Conservation (phyloP, 2,797 vertebrate genomes). For the Sus cebifrons region DNA sequence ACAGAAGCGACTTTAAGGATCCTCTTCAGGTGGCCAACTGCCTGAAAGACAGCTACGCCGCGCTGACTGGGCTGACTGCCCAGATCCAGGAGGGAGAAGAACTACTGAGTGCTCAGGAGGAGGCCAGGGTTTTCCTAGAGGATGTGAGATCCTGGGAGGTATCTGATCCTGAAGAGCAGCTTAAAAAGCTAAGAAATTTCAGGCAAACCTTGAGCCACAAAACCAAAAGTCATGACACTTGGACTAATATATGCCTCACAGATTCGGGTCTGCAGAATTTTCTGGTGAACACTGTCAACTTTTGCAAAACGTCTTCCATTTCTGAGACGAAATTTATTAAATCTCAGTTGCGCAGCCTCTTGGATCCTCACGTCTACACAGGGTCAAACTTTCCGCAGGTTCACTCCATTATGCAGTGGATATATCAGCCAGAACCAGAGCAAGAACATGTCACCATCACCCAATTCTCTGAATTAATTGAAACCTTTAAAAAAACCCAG, state of each 20-base stretch:
- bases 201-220: slow-evolving; percentile 79
- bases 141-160: slow-evolving; percentile 78
- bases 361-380: slow-evolving; percentile 83
- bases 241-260: no score
- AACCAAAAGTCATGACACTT: slow-evolving; percentile 10
- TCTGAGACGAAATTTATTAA: slow-evolving; percentile 67
- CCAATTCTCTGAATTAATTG: slow-evolving; percentile 77
- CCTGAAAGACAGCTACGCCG: slow-evolving; percentile 76
- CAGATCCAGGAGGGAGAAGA: slow-evolving; percentile 73
- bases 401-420: slow-evolving; percentile 84
- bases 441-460: not conserved
- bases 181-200: slow-evolving; percentile 74
- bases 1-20: slow-evolving; percentile 85
- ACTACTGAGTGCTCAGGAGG: slow-evolving; percentile 38
- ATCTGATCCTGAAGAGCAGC: slow-evolving; percentile 60
- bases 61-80: rapidly evolving
- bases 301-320: slow-evolving; percentile 55
- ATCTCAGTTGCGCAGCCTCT: slow-evolving; percentile 80
- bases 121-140: slow-evolving; percentile 79
- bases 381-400: slow-evolving; percentile 80
- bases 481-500: slow-evolving; percentile 70
- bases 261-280: no score
- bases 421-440: slow-evolving; percentile 66
- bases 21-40: slow-evolving; percentile 41
- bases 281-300: slow-evolving; percentile 63